Evolutionary conservation across 2,797 vertebrate genomes (phyloP), one percentile per base, ranked within the genome.

Genomic region (Sebastes ruberrimus): DNA sequence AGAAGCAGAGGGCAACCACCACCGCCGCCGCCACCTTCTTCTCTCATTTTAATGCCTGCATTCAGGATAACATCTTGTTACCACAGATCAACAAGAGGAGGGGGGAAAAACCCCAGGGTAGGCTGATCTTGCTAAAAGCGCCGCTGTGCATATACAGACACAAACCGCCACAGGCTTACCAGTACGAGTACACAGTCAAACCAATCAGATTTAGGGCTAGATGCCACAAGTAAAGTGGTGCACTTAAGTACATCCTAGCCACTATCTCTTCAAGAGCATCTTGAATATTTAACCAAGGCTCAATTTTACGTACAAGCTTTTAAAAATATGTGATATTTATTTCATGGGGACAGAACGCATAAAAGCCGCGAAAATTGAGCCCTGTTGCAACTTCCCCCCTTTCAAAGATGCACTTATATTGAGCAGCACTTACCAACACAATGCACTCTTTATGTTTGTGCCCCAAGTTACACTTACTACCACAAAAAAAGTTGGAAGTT

Each of bases 271-370:
- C 76, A 70, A 84, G 84, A 94, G 83, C 74, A 66, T 92, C 75
- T 84, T 96, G 78, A 93, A 95, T 96, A 93, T 96, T 96, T 96
- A 87, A 96, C 86, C 42, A 55, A 16, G 35, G 82, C 89, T 94
- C 88, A 84, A 78, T 94, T 94, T 95, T 92, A 92, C 69, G 38
- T 87, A 89, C 88, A 92, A 69, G 92, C 92, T 95, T 95, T 96
- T 95, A 95, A 95, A 95, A 94, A 49, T 76, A 85, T 74, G 85
- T 89, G 88, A 96, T 96, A 90, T 96, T 96, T 96, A 95, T 96
- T 96, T 96, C 83, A 96, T 96, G 92, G 92, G 86, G 84, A 95
- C 94, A 94, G 94, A 95, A 94, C 87, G 92, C 86, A 80, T 95
- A 93, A 95, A 94, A 94, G 86, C 85, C 5, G 6, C 32, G n/a